Percentiles rank a stretch among this genome's conserved stretches.
Conservation (phyloP, 2,888 invertebrate species). For the Notodonta ziczac region DNA sequence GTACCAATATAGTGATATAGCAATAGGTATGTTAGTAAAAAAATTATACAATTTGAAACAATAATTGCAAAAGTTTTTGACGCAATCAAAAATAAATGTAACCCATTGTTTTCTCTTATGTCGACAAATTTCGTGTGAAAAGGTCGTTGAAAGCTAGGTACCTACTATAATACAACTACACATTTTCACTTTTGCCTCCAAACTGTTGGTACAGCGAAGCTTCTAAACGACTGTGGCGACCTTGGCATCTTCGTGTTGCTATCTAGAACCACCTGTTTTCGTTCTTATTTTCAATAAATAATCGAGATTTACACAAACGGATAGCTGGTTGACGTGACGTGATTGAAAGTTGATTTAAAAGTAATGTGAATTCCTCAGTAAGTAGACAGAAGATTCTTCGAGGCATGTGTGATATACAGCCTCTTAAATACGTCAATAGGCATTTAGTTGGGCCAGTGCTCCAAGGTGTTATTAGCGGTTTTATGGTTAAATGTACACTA, state of each 20-base stretch:
- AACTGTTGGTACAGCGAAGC: conserved; percentile 29
- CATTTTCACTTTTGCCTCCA: conserved; percentile 54
- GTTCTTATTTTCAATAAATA: conserved; percentile 20
- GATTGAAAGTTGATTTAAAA: conserved; percentile 24
- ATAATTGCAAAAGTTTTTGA: conserved; percentile 34
- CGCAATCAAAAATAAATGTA: conserved; percentile 50
- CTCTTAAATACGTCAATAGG: conserved; percentile 22
- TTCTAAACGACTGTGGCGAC: conserved; percentile 19
- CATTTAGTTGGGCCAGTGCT: conserved; percentile 5
- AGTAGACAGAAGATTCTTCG: conserved; percentile 21
- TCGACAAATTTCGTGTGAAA: conserved; percentile 53
- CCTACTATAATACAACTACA: conserved; percentile 40
- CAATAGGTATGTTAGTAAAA: background rate
- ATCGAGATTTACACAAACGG: conserved; percentile 21
- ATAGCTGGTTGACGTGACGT: conserved; percentile 5
- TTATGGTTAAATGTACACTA: conserved; percentile 20
- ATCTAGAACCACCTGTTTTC: conserved; percentile 25
- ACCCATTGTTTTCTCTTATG: conserved; percentile 43
- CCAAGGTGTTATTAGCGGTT: conserved; percentile 8
- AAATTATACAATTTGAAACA: conserved; percentile 17
- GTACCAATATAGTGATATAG: background rate
- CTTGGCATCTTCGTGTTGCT: conserved; percentile 24
- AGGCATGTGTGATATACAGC: conserved; percentile 11
- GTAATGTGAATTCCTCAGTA: conserved; percentile 21
- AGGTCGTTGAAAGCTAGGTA: conserved; percentile 53